Conservation (phyloP, 1,140 invertebrate species). For the Bemisia tabaci region DNA sequence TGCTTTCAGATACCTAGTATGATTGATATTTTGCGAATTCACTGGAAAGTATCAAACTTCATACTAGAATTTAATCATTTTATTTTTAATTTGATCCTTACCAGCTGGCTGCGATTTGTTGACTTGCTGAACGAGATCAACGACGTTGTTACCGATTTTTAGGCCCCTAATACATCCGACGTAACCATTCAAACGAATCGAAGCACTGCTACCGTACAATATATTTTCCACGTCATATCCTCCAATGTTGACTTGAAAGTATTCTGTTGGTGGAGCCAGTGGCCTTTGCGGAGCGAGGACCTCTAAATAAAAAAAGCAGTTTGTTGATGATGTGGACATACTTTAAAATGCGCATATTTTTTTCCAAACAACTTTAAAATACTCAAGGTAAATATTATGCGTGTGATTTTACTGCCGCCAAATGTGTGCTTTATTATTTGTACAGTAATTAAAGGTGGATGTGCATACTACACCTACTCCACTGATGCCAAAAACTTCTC, state of each 20-base stretch:
- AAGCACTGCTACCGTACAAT: slow-evolving; percentile 42
- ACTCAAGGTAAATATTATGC: too few relatives aligned
- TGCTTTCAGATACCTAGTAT: too few relatives aligned
- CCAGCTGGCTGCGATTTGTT: neutral
- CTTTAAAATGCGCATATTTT: too few relatives aligned
- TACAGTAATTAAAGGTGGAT: neutral
- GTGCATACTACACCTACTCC: neutral
- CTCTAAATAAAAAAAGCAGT: slow-evolving; percentile 37
- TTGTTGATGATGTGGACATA: neutral
- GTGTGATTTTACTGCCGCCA: too few relatives aligned
- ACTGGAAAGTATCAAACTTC: too few relatives aligned
- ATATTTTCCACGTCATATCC: slow-evolving; percentile 64
- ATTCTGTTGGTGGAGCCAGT: slow-evolving; percentile 63
- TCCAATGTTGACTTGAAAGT: slow-evolving; percentile 79
- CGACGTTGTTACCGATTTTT: slow-evolving; percentile 63
- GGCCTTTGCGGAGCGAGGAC: slow-evolving; percentile 69
- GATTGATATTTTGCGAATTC: too few relatives aligned
- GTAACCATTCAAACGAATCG: slow-evolving; percentile 50
- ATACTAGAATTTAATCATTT: too few relatives aligned
- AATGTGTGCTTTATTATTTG: too few relatives aligned
- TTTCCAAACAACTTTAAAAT: too few relatives aligned
- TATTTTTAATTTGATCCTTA: too few relatives aligned
- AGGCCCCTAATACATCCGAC: slow-evolving; percentile 79
- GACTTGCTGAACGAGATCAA: slow-evolving; percentile 41
- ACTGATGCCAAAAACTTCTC: too few relatives aligned